Evolutionary conservation across 2,797 vertebrate genomes (phyloP), one percentile per base, ranked within the genome.

Genomic region (Erpetoichthys calabaricus): DNA sequence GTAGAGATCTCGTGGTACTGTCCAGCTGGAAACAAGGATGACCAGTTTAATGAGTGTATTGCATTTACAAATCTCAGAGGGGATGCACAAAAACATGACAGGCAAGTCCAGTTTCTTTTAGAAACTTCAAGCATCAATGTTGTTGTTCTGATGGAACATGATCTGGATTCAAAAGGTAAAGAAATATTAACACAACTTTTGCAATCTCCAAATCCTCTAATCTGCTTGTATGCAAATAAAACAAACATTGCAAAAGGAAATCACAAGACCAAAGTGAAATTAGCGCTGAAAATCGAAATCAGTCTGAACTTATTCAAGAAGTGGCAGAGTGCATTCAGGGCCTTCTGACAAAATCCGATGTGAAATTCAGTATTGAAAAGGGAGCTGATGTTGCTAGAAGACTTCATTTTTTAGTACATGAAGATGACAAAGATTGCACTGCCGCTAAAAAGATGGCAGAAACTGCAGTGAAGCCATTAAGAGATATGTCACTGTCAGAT

Each of bases 1-100:
- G 82, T 79, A 61, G 85, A 89, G 74, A 78, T 88, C n/a, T 72
- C 76, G 59, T 89, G 85, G 86, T 89, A 80, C 64, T 74, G 61
- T 51, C 74, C 76, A 45, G 65, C 70, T 63, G 75, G 76, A 10
- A 75, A 70, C 55, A 25, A 53, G 45, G 66, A 44, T 8, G 75
- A 81, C 65, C 57, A 51, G 47, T 80, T 85, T 65, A 58, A 55
- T 57, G 57, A 74, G 61, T 84, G 80, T 42, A 63, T 78, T 56
- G 68, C 64, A 9, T 71, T 73, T 62, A 67, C 66, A 62, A 76
- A 77, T 68, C 74, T 78, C 53, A 79, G 72, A 51, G 78, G 76
- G 51, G 74, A 76, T 51, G 65, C 82, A 67, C 62, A 74, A 71
- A 42, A 53, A 3, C 10, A 67, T 59, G 45, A 70, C n/a, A 57